These are phyloP conservation scores for Drosophila paramelanica DNA, from an alignment of 2,888 invertebrate genomes.

Conservation along the genomic window DNA sequence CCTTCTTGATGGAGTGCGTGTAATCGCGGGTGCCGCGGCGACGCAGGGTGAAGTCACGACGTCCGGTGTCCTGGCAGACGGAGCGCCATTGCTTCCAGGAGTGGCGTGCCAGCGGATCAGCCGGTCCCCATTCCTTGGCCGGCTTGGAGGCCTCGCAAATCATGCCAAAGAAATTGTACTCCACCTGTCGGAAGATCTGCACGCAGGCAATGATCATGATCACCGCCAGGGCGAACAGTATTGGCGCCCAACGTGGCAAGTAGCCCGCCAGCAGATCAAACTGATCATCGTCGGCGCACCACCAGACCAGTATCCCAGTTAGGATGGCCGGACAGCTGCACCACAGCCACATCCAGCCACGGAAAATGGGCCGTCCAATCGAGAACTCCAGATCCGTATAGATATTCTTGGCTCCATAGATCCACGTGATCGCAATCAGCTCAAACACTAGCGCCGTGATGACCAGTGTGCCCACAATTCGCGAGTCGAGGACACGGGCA, in stretches of 20 bases:
- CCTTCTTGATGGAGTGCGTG: slow-evolving; percentile 85
- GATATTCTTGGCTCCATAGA: slow-evolving; percentile 85
- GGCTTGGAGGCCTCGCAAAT: slow-evolving; percentile 85
- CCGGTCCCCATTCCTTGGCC: slow-evolving; percentile 85
- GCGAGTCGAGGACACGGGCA: slow-evolving; percentile 82
- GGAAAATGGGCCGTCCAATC: slow-evolving; percentile 84
- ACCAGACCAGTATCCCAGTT: slow-evolving; percentile 84
- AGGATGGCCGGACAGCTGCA: slow-evolving; percentile 83
- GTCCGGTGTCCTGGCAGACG: slow-evolving; percentile 85
- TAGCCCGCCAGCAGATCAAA: slow-evolving; percentile 78
- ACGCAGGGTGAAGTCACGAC: slow-evolving; percentile 84
- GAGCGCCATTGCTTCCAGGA: slow-evolving; percentile 85
- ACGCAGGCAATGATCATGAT: slow-evolving; percentile 83
- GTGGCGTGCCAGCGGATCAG: slow-evolving; percentile 85
- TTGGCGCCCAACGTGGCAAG: slow-evolving; percentile 84
- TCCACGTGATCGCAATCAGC: slow-evolving; percentile 84
- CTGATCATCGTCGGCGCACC: slow-evolving; percentile 84
- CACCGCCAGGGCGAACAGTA: slow-evolving; percentile 81
- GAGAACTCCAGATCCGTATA: slow-evolving; percentile 85
- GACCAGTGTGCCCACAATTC: slow-evolving; percentile 83
- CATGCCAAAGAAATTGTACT: slow-evolving; percentile 85
- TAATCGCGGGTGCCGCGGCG: slow-evolving; percentile 85
- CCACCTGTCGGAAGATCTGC: slow-evolving; percentile 85
- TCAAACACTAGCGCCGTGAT: slow-evolving; percentile 84
- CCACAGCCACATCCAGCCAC: slow-evolving; percentile 84